Evolutionary conservation across 2,888 invertebrate species (phyloP).

Genomic region (Acrobasis consociella): DNA sequence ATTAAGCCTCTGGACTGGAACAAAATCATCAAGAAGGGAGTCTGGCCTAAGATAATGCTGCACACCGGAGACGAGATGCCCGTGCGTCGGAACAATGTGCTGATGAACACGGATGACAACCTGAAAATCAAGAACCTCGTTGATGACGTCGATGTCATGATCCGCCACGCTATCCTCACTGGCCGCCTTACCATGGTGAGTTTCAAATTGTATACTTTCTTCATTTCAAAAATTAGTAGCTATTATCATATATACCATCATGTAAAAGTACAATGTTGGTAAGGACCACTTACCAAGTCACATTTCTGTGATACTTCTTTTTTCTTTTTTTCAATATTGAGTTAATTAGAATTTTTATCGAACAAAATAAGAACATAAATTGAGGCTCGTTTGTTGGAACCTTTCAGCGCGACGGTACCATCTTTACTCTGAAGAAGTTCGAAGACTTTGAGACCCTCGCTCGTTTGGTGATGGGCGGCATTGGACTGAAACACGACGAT

Average conservation of each 20-base stretch:
- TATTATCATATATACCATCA: too few species aligned
- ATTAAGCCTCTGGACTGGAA: conserved; percentile 74
- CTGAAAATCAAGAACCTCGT: conserved; percentile 52
- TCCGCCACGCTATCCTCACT: conserved; percentile 71
- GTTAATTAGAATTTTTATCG: too few species aligned
- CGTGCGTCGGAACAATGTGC: conserved; percentile 71
- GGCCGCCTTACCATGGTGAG: conserved; percentile 9
- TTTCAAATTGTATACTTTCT: not conserved
- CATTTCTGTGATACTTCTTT: too few species aligned
- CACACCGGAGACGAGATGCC: conserved; percentile 83
- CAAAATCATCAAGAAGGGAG: conserved; percentile 70
- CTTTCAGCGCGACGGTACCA: conserved; percentile 80
- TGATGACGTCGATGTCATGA: conserved; percentile 75
- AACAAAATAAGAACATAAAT: not conserved
- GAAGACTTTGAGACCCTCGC: conserved; percentile 86
- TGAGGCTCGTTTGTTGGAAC: not conserved
- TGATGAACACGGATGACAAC: conserved; percentile 56
- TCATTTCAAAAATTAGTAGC: too few species aligned
- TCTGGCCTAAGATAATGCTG: conserved; percentile 83
- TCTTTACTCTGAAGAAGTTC: conserved; percentile 84
- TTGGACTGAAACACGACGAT: conserved; percentile 80
- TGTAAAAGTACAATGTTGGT: too few species aligned
- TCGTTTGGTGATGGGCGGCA: conserved; percentile 85
- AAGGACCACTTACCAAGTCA: too few species aligned
- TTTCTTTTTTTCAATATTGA: too few species aligned